Percentiles rank a stretch among this genome's conserved stretches.
These are phyloP conservation scores for Philotrypesis tridentata DNA, from an alignment of 1,140 invertebrate species.

Conservation along the genomic window DNA sequence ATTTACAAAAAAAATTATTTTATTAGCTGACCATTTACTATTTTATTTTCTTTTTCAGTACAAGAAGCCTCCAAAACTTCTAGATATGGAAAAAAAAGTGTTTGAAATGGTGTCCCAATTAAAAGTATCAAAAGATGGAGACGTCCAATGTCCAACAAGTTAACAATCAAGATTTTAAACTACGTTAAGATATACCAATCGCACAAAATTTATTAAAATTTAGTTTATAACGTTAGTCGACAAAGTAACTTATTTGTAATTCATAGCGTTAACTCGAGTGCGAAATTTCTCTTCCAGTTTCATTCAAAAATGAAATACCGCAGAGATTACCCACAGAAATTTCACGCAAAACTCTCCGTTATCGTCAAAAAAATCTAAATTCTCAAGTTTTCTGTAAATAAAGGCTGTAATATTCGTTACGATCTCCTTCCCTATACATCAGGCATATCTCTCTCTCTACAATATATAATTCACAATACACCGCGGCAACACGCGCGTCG, in stretches of 20 bases:
- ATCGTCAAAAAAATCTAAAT: too few relatives aligned
- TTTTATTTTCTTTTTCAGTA: constrained; percentile 76
- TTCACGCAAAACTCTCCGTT: too few relatives aligned
- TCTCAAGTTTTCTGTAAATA: neutral
- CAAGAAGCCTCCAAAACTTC: constrained; percentile 80
- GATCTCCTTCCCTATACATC: neutral
- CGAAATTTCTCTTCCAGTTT: neutral
- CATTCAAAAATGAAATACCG: too few relatives aligned
- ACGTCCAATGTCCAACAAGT: constrained; percentile 73
- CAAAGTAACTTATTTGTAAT: neutral
- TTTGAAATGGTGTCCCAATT: constrained; percentile 74
- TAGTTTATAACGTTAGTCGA: neutral
- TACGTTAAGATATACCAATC: neutral
- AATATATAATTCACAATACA: too few relatives aligned
- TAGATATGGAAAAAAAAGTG: constrained; percentile 81
- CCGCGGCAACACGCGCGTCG: too few relatives aligned
- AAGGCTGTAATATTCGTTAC: neutral
- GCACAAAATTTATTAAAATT: neutral
- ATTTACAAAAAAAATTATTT: constrained; percentile 39
- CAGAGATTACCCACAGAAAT: too few relatives aligned
- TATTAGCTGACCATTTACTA: neutral
- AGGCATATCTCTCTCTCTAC: too few relatives aligned
- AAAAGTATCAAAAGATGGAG: constrained; percentile 74
- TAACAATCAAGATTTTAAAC: constrained; percentile 56
- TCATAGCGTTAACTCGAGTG: neutral